Conservation (phyloP, 2,113 vertebrate genomes). For the Emydura subglobosa region DNA sequence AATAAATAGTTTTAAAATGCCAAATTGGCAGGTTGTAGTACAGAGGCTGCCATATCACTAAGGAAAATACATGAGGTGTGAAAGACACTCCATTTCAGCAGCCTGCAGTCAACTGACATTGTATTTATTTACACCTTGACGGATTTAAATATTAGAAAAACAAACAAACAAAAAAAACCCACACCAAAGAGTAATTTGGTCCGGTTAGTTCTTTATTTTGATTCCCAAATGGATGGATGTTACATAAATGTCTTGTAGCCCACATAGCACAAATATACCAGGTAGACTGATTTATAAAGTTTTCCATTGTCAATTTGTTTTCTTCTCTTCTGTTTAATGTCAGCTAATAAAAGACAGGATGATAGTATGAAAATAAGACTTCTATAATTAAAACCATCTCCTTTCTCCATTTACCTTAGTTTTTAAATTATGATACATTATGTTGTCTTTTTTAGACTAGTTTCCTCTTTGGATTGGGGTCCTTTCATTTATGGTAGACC, state of each 20-base stretch:
- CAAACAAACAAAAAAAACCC: background rate
- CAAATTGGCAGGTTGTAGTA: background rate
- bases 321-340: background rate
- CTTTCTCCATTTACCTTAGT: background rate
- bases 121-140: conserved; percentile 17
- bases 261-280: fast-evolving
- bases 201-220: fast-evolving
- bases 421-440: background rate
- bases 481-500: conserved; percentile 38
- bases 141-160: background rate
- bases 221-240: conserved; percentile 22
- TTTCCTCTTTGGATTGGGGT: background rate
- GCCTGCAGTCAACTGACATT: background rate
- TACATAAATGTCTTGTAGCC: background rate
- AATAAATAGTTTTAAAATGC: conserved; percentile 29
- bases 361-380: background rate
- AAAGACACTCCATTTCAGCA: conserved; percentile 5
- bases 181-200: background rate
- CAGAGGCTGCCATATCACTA: background rate
- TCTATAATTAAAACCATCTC: conserved; percentile 23
- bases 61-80: conserved; percentile 24
- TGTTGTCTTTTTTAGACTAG: conserved; percentile 54
- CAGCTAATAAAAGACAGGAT: conserved; percentile 2
- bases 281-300: background rate
- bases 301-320: background rate